A percentile compares a stretch with the other conserved stretches of the same genome.
phyloP scores from a whole-genome alignment of 2,797 vertebrate species.

The Adelosebastes latens region DNA sequence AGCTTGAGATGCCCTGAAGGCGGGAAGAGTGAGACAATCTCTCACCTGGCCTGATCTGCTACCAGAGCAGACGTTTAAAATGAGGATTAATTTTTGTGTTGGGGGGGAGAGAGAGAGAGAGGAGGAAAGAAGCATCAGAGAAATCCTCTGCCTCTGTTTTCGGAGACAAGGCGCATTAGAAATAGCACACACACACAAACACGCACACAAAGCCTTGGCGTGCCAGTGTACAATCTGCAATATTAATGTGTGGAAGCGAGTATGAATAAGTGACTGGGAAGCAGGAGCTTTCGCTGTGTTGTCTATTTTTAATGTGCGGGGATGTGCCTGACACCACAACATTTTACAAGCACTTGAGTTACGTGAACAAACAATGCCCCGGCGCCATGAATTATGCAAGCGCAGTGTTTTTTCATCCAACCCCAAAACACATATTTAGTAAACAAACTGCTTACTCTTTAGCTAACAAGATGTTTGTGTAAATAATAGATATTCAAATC shows the following conservation, averaged over 20 bases:
- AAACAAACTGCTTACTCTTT: constrained; percentile 85
- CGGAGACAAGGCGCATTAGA: constrained; percentile 42
- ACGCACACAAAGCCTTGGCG: constrained; percentile 36
- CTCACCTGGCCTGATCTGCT: constrained; percentile 82
- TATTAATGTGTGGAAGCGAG: constrained; percentile 80
- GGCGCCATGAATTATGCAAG: constrained; percentile 82
- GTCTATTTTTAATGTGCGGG: constrained; percentile 86
- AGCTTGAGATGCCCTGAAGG: constrained; percentile 85
- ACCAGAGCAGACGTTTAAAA: constrained; percentile 84
- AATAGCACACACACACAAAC: constrained; percentile 29
- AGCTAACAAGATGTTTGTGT: constrained; percentile 82
- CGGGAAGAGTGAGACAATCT: constrained; percentile 71
- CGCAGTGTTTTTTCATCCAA: constrained; percentile 57
- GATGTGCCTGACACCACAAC: constrained; percentile 76
- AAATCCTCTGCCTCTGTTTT: constrained; percentile 50
- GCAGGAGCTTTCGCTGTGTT: constrained; percentile 69
- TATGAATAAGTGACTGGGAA: constrained; percentile 82
- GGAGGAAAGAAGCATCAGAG: constrained; percentile 13
- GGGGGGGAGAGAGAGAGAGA: not conserved
- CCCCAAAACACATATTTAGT: constrained; percentile 82
- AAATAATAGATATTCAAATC: constrained; percentile 86
- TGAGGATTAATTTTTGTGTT: constrained; percentile 81
- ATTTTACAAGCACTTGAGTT: constrained; percentile 73
- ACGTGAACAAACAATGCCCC: constrained; percentile 72
- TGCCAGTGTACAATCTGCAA: constrained; percentile 76